phyloP scores from a whole-genome alignment of 2,888 invertebrate genomes.

The Diogma glabrata region DNA sequence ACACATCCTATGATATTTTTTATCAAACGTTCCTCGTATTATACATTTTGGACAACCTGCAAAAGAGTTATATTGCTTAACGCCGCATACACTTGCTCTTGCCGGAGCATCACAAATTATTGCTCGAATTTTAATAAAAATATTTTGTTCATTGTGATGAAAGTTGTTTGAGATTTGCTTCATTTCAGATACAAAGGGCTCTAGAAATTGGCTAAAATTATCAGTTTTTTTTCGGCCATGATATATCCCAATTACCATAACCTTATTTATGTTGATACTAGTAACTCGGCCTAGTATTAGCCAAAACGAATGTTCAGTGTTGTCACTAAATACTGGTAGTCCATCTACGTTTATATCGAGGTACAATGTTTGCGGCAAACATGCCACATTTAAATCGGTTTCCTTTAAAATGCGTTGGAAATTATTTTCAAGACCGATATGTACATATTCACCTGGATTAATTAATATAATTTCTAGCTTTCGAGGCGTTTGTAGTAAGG shows the following conservation, averaged over 20 bases:
- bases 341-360: too few relatives aligned
- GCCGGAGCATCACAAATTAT: neutral
- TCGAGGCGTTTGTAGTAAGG: neutral
- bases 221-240: neutral
- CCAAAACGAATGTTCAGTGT: too few relatives aligned
- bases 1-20: neutral
- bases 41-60: neutral
- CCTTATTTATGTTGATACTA: neutral
- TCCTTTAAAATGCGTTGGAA: neutral
- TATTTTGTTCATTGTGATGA: neutral
- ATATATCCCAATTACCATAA: neutral
- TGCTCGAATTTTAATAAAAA: neutral
- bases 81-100: neutral
- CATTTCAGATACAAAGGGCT: neutral
- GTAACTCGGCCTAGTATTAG: neutral
- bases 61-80: neutral
- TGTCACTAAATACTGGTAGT: neutral
- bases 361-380: neutral
- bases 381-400: neutral
- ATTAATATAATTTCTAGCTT: neutral
- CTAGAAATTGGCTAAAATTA: neutral
- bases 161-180: neutral
- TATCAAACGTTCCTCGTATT: constrained; percentile 2
- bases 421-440: neutral
- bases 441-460: neutral